Conservation (phyloP, 1,140 invertebrate species). For the Calosoma granatense region DNA sequence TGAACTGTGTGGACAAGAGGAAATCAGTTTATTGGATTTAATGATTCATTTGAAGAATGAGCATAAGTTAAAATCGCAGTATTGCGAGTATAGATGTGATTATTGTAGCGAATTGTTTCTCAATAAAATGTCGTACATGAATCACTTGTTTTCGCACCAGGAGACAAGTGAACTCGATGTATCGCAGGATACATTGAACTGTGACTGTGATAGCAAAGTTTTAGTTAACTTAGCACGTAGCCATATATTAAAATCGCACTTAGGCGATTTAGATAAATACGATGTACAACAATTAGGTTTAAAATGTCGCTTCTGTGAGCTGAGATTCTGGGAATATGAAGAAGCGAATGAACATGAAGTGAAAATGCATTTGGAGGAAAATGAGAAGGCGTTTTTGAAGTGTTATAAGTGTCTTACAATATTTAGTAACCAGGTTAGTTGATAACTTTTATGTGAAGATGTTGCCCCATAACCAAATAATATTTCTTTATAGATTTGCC, state of each 20-base stretch:
- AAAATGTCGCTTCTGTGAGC: neutral
- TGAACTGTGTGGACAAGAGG: neutral
- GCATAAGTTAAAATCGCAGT: neutral
- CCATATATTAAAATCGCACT: neutral
- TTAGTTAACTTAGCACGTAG: neutral
- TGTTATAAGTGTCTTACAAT: neutral
- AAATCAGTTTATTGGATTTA: neutral
- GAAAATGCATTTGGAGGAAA: neutral
- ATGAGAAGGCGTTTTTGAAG: neutral
- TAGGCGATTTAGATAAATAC: neutral
- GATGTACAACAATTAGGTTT: neutral
- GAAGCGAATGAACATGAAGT: neutral
- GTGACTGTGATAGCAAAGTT: neutral
- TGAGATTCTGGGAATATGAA: neutral
- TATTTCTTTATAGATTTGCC: neutral
- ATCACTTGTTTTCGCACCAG: neutral
- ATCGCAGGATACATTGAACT: neutral
- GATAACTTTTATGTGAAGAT: no score
- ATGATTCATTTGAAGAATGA: neutral
- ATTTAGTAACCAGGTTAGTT: neutral
- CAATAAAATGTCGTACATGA: neutral
- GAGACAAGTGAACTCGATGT: neutral
- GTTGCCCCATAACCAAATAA: no score
- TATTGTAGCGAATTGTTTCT: neutral
- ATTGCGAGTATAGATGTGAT: neutral